Conservation (phyloP, 2,888 invertebrate species). For the Cosmorhoe ocellata region DNA sequence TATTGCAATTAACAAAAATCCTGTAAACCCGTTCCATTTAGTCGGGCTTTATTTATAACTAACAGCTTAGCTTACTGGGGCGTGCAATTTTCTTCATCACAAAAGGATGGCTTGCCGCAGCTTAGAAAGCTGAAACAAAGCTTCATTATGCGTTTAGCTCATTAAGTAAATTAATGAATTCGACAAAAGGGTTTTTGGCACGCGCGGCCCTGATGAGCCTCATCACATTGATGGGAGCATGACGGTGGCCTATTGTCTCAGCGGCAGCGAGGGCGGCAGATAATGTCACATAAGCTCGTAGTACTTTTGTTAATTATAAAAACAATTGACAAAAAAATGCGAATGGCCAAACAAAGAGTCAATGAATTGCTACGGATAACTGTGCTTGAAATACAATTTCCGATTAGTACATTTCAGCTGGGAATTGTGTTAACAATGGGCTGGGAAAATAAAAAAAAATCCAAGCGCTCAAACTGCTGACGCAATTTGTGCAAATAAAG, state of each 20-base stretch:
- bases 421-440: not conserved
- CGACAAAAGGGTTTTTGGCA: constrained; percentile 57
- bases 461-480: not conserved
- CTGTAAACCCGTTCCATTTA: constrained; percentile 32
- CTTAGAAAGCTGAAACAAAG: constrained; percentile 58
- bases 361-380: no score
- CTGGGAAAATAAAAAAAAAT: not conserved
- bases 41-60: constrained; percentile 27
- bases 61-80: constrained; percentile 45
- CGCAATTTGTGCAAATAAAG: constrained; percentile 18
- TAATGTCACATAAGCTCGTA: constrained; percentile 26
- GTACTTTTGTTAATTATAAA: not conserved
- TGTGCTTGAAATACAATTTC: no score
- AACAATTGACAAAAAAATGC: no score
- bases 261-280: constrained; percentile 15
- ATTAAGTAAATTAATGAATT: constrained; percentile 71
- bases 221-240: constrained; percentile 54
- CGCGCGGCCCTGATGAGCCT: constrained; percentile 46
- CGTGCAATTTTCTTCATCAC: constrained; percentile 53
- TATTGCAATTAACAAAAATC: constrained; percentile 24
- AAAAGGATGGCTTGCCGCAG: constrained; percentile 56
- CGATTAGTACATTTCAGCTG: not conserved
- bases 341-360: no score
- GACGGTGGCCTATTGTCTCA: constrained; percentile 38
- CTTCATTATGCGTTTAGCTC: constrained; percentile 67